These are phyloP conservation scores for Colossoma macropomum DNA, from an alignment of 2,113 vertebrate species.

Conservation along the genomic window DNA sequence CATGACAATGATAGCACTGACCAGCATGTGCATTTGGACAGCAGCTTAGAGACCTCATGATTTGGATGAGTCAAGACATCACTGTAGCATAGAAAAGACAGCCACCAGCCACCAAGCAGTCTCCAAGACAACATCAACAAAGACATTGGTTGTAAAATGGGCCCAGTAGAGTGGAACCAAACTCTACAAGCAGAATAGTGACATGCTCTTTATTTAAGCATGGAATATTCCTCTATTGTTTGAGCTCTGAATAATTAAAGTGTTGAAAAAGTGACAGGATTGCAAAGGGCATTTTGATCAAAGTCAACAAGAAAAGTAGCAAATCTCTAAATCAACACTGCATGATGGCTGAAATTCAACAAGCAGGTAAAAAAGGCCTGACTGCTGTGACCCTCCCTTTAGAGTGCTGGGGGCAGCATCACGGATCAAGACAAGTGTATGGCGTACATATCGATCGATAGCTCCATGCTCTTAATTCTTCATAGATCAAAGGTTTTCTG, in stretches of 20 bases:
- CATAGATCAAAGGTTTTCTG: constrained; percentile 29
- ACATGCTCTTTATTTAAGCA: neutral
- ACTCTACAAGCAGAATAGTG: neutral
- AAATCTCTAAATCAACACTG: neutral
- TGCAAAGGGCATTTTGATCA: neutral
- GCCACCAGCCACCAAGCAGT: neutral
- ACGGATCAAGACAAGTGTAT: neutral
- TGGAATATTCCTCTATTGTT: neutral
- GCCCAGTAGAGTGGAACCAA: neutral
- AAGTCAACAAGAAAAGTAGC: neutral
- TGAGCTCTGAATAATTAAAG: neutral
- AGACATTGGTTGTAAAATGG: neutral
- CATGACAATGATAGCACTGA: constrained; percentile 1
- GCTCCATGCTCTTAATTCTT: constrained; percentile 2
- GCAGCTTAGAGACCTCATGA: neutral
- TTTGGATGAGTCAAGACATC: constrained; percentile 1
- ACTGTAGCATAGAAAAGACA: neutral
- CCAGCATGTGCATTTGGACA: constrained; percentile 10
- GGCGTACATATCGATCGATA: constrained; percentile 5
- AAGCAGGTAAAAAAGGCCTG: neutral
- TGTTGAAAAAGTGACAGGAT: neutral
- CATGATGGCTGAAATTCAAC: neutral
- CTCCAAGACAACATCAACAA: neutral
- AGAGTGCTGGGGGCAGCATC: neutral
- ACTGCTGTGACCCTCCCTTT: neutral